Evolutionary conservation across 2,888 invertebrate genomes (phyloP), one percentile per base, ranked within the genome.

Genomic region (Melieria omissa): DNA sequence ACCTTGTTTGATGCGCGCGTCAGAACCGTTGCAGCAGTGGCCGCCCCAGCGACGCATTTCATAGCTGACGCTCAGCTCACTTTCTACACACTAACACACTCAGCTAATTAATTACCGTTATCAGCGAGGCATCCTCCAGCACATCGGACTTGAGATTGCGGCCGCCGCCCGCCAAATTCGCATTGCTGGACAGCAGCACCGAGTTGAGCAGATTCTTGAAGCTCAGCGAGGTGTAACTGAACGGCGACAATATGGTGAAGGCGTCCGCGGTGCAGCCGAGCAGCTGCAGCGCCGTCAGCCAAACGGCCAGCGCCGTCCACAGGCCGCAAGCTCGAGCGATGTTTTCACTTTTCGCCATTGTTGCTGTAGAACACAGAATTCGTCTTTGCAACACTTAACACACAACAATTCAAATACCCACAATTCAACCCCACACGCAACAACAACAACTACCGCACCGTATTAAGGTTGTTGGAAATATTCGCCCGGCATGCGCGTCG

Each of bases 151-250:
- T 86, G 41, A 86, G 78, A 71, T 84, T 85, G 44, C 85, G 79
- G n/a, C 86, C 86, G 42, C 83, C 82, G 70, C 85, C 85, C 58
- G 85, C 82, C 73, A 85, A 74, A 71, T 84, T 85, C 58, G 82
- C 83, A 73, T 84, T 85, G 72, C 85, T 85, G 6, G 86, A 84
- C 12, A 85, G 78, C 5, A 85, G 73, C 6, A 85, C 82, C 63
- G 84, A 85, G 69, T 86, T 85, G n/a, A 85, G 76, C 12, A 85
- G 81, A 75, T 83, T 86, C 78, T 86, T 85, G 69, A 84, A 83
- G 75, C 84, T 82, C 77, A 85, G 70, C 74, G 85, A 84, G 14
- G 78, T 83, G 73, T 85, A 85, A 77, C 83, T 85, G 70, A 86
- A 84, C 74, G 85, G 85, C 76, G 86, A 85, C 67, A 82, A 81